Percentiles rank a stretch among this genome's conserved stretches.
These are phyloP conservation scores for Drosophila azteca DNA, from an alignment of 1,140 invertebrate genomes.

Conservation along the genomic window DNA sequence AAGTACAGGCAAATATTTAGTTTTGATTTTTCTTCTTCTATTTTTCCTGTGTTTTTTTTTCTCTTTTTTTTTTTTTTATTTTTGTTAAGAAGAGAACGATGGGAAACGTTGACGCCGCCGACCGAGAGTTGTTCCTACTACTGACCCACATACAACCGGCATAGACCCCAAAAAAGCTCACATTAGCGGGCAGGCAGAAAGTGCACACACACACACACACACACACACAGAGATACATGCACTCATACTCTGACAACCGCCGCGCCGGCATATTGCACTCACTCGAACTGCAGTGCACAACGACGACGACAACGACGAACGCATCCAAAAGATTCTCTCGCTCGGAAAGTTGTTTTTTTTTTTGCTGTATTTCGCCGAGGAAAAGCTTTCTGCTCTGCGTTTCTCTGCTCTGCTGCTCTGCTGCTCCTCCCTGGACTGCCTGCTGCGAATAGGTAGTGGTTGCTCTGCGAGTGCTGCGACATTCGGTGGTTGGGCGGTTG, in stretches of 20 bases:
- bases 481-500: slow-evolving; percentile 24
- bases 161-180: slow-evolving; percentile 58
- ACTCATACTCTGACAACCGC: slow-evolving; percentile 1
- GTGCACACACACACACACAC: slow-evolving; percentile 33
- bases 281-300: slow-evolving; percentile 32
- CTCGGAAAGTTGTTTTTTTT: slow-evolving; percentile 51
- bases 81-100: slow-evolving; percentile 38
- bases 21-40: slow-evolving; percentile 6
- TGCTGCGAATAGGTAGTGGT: slow-evolving; percentile 30
- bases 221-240: slow-evolving; percentile 28
- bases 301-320: slow-evolving; percentile 26
- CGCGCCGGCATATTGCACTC: slow-evolving; percentile 53
- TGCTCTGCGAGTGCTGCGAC: slow-evolving; percentile 13
- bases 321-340: slow-evolving; percentile 36
- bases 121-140: slow-evolving; percentile 71
- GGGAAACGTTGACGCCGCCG: slow-evolving; percentile 67
- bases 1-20: slow-evolving; percentile 37
- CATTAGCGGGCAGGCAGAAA: slow-evolving; percentile 24
- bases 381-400: slow-evolving; percentile 26
- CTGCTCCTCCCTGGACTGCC: slow-evolving; percentile 18
- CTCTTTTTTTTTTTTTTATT: slow-evolving; percentile 7
- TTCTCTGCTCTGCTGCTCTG: not conserved
- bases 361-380: slow-evolving; percentile 16
- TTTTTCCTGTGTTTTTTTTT: slow-evolving; percentile 11
- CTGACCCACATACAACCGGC: slow-evolving; percentile 75